Conservation (phyloP, 2,888 invertebrate species). For the Ligdia adustata region DNA sequence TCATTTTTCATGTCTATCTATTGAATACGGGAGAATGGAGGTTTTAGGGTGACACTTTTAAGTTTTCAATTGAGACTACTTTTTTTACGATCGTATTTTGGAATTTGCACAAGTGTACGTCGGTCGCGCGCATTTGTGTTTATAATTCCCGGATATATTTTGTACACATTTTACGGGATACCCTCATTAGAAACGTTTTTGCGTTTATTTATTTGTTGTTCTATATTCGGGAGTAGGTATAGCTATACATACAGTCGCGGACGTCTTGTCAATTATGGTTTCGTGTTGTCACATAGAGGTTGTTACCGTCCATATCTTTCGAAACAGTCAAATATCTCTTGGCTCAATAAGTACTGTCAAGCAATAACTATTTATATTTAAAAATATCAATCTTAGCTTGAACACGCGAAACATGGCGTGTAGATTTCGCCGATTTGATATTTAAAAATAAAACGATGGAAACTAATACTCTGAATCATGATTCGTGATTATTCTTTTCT, state of each 20-base stretch:
- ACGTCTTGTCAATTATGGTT: conserved; percentile 35
- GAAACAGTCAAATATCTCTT: conserved; percentile 40
- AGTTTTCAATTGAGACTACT: conserved; percentile 27
- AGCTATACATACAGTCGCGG: no score
- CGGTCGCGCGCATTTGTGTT: conserved; percentile 51
- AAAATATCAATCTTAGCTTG: no score
- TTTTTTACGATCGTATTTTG: conserved; percentile 45
- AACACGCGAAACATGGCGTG: no score
- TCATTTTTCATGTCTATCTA: conserved; percentile 51
- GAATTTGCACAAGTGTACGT: conserved; percentile 55
- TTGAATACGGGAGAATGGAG: conserved; percentile 18
- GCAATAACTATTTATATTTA: conserved; percentile 38
- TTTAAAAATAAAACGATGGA: conserved; percentile 38
- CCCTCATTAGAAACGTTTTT: conserved; percentile 20
- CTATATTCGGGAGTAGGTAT: conserved; percentile 47
- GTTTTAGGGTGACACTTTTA: conserved; percentile 27
- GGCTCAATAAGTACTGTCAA: conserved; percentile 44
- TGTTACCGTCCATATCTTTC: conserved; percentile 43
- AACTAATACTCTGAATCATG: conserved; percentile 53
- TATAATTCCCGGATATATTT: conserved; percentile 58
- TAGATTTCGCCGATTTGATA: no score
- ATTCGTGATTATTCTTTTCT: conserved; percentile 41
- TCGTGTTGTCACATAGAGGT: conserved; percentile 15
- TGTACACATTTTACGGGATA: conserved; percentile 58
- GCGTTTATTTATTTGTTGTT: conserved; percentile 41